phyloP scores from a whole-genome alignment of 2,113 vertebrate species.

The Sminthopsis crassicaudata region DNA sequence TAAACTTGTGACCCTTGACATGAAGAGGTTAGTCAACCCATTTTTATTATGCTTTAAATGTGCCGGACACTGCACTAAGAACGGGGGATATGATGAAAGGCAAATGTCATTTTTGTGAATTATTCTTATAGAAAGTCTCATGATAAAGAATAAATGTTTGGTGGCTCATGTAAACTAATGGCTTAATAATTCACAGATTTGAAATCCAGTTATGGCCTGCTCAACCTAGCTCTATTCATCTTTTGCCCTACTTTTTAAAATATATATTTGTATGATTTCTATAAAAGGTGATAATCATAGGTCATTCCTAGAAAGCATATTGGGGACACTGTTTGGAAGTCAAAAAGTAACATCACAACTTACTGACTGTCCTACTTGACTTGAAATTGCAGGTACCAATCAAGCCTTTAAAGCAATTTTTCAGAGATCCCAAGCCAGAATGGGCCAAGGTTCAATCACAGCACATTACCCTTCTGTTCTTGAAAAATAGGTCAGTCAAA shows the following conservation, averaged over 20 bases:
- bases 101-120: background rate
- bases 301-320: background rate
- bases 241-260: background rate
- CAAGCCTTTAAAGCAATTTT: background rate
- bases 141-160: background rate
- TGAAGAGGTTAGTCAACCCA: background rate
- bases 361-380: slow-evolving; percentile 15
- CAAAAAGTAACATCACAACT: slow-evolving; percentile 21
- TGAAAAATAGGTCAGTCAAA: slow-evolving; percentile 36
- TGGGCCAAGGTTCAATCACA: background rate
- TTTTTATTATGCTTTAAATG: background rate
- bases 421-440: slow-evolving; percentile 7
- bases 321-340: background rate
- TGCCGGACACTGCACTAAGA: background rate
- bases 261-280: background rate
- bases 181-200: slow-evolving; percentile 16
- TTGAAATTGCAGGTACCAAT: background rate
- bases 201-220: background rate
- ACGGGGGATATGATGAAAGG: background rate
- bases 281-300: background rate
- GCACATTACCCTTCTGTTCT: background rate
- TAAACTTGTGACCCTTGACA: background rate
- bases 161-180: background rate
- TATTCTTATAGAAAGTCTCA: background rate
- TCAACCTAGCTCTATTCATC: background rate